phyloP scores from a whole-genome alignment of 1,140 invertebrate genomes.

The Lordiphosa collinella region DNA sequence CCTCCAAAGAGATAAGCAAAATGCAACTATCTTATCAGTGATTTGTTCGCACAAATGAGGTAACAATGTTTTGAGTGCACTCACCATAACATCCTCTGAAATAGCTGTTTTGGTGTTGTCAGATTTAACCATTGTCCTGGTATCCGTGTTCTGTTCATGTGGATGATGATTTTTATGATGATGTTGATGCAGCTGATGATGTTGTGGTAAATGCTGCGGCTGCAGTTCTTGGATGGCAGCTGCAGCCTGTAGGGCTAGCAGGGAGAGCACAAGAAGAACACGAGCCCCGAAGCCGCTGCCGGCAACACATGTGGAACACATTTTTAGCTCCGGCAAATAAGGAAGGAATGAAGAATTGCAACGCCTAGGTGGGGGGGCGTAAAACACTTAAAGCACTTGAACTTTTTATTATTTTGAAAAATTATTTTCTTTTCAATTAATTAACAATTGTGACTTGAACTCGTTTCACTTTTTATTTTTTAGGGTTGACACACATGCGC shows the following conservation, averaged over 20 bases:
- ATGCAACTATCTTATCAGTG: too few species aligned
- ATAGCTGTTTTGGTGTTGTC: conserved; percentile 16
- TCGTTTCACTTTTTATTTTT: conserved; percentile 34
- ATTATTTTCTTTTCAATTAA: conserved; percentile 21
- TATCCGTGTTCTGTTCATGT: conserved; percentile 11
- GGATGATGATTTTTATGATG: conserved; percentile 4
- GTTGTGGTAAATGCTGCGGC: conserved; percentile 12
- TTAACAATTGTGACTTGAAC: conserved; percentile 29
- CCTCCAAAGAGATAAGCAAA: too few species aligned
- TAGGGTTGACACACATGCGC: conserved; percentile 55
- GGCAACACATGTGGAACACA: conserved; percentile 52
- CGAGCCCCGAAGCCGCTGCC: not conserved
- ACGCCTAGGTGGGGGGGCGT: too few species aligned
- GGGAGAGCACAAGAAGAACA: conserved; percentile 4
- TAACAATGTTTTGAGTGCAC: too few species aligned
- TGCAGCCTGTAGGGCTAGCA: conserved; percentile 9
- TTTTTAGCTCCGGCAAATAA: conserved; percentile 26
- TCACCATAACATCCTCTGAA: conserved; percentile 50
- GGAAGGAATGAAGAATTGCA: not conserved
- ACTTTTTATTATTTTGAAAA: conserved; percentile 17
- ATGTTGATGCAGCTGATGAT: conserved; percentile 20
- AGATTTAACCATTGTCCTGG: not conserved
- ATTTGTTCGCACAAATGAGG: too few species aligned
- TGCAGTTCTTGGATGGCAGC: conserved; percentile 1
- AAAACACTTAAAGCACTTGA: conserved; percentile 14